Percentiles rank a stretch among this genome's conserved stretches.
Conservation (phyloP, 2,888 invertebrate species). For the Anticlea derivata region DNA sequence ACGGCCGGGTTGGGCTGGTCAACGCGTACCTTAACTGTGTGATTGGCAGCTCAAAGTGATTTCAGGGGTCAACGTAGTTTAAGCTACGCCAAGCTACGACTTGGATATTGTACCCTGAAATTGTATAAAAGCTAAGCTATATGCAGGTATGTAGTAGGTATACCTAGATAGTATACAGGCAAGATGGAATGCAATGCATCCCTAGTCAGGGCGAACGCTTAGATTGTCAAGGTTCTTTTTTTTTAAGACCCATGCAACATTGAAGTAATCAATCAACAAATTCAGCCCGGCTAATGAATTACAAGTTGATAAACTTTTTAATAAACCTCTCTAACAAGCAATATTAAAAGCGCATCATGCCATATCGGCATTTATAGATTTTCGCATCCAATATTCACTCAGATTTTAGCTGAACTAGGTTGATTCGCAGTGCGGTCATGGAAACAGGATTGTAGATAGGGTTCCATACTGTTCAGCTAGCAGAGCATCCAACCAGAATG, state of each 20-base stretch:
- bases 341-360: conserved; percentile 1
- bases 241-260: no score
- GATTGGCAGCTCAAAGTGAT: conserved; percentile 18
- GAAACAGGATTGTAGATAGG: not conserved
- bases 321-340: conserved; percentile 6
- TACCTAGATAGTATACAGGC: no score
- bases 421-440: not conserved
- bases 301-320: not conserved
- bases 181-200: no score
- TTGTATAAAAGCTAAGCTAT: no score
- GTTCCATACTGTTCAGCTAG: not conserved
- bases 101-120: no score
- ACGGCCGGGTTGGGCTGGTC: no score
- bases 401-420: conserved; percentile 4
- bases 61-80: conserved; percentile 2
- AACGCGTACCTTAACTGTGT: no score
- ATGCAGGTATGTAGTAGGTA: no score
- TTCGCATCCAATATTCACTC: conserved; percentile 9
- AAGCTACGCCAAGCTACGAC: not conserved
- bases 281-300: not conserved
- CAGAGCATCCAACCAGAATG: no score
- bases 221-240: no score
- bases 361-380: not conserved
- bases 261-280: conserved; percentile 1
- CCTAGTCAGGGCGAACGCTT: no score